Conservation (phyloP, 2,888 invertebrate genomes). For the Tipula confusa region DNA sequence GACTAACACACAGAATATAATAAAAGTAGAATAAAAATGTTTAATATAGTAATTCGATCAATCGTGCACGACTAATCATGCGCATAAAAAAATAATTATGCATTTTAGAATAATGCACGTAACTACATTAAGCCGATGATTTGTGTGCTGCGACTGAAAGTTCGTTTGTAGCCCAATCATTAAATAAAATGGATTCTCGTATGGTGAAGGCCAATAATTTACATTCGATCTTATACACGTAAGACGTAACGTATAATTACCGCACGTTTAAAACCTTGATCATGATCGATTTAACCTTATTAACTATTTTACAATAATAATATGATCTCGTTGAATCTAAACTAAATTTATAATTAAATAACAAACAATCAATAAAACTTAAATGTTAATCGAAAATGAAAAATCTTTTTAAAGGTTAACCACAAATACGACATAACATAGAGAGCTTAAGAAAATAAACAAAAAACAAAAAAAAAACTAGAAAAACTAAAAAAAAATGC, state of each 20-base stretch:
- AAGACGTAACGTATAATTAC: not conserved
- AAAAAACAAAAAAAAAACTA: too few species aligned
- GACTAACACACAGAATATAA: not conserved
- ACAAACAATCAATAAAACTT: not conserved
- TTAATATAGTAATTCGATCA: not conserved
- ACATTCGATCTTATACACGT: too few species aligned
- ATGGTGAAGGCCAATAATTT: too few species aligned
- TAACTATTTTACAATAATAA: not conserved
- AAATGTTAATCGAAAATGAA: not conserved
- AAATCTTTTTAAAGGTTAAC: constrained; percentile 4
- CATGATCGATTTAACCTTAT: constrained; percentile 25
- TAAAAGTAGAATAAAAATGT: not conserved
- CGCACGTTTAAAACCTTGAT: not conserved
- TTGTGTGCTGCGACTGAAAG: not conserved
- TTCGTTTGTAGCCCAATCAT: not conserved
- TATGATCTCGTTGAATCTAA: not conserved
- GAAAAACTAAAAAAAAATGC: not conserved
- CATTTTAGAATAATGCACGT: not conserved
- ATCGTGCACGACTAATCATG: constrained; percentile 20
- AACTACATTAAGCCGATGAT: not conserved
- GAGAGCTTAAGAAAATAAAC: not conserved
- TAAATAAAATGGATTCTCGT: not conserved
- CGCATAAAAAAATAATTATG: not conserved
- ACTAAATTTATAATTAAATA: not conserved
- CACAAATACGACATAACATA: not conserved